phyloP scores from a whole-genome alignment of 2,888 invertebrate genomes.

The Andrena hattorfiana region DNA sequence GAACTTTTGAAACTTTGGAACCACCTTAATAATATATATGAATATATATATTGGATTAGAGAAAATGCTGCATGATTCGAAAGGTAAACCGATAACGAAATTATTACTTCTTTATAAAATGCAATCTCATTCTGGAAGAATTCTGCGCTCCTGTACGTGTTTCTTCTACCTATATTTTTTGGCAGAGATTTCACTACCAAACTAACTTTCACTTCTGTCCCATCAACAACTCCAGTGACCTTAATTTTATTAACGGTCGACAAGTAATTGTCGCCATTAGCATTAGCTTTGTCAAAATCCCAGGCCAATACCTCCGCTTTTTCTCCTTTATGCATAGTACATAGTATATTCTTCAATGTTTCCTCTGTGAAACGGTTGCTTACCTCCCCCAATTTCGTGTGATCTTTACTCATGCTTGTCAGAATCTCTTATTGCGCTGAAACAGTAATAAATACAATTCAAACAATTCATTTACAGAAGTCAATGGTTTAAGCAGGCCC shows the following conservation, averaged over 20 bases:
- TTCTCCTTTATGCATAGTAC: conserved; percentile 77
- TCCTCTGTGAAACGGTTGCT: conserved; percentile 83
- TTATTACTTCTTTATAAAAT: conserved; percentile 86
- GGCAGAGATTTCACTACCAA: conserved; percentile 90
- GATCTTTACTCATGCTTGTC: conserved; percentile 38
- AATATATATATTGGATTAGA: background rate
- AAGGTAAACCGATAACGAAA: background rate
- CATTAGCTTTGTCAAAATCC: conserved; percentile 84
- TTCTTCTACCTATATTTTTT: conserved; percentile 87
- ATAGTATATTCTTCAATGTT: conserved; percentile 84
- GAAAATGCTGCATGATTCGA: background rate
- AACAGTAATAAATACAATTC: background rate
- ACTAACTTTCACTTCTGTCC: conserved; percentile 84
- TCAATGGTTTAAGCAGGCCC: background rate
- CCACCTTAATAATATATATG: conserved; percentile 70
- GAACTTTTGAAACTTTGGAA: conserved; percentile 78
- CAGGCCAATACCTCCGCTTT: conserved; percentile 83
- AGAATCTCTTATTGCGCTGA: background rate
- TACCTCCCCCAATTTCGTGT: conserved; percentile 61
- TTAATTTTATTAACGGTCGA: conserved; percentile 88
- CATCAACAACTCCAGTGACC: conserved; percentile 85
- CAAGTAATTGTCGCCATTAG: conserved; percentile 90
- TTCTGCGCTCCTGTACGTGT: conserved; percentile 88
- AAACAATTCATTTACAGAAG: background rate
- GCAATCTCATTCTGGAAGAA: conserved; percentile 90